phyloP scores from a whole-genome alignment of 2,888 invertebrate genomes.

The Parascotia fuliginaria region DNA sequence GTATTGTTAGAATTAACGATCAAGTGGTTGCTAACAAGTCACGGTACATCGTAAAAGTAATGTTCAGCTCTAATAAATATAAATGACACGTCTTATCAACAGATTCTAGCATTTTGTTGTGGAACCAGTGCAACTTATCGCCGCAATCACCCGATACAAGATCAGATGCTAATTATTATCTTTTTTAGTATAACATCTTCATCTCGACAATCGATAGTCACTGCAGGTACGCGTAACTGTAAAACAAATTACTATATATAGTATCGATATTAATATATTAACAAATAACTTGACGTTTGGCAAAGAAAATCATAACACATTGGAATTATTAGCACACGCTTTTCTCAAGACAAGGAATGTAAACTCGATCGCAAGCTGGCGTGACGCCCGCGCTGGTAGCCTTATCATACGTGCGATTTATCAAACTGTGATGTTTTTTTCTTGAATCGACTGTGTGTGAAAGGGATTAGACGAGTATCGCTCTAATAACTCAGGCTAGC shows the following conservation, averaged over 20 bases:
- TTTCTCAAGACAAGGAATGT: conserved; percentile 62
- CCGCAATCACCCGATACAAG: conserved; percentile 31
- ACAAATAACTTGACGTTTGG: conserved; percentile 64
- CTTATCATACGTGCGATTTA: conserved; percentile 65
- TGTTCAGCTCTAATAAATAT: conserved; percentile 41
- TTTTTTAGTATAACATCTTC: too few relatives aligned
- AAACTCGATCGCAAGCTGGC: conserved; percentile 52
- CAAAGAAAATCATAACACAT: conserved; percentile 56
- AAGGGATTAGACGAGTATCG: conserved; percentile 55
- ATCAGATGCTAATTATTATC: conserved; percentile 42
- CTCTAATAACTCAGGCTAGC: conserved; percentile 41
- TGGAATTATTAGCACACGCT: conserved; percentile 62
- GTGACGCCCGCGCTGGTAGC: conserved; percentile 52
- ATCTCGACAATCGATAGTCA: conserved; percentile 29
- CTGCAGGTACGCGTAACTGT: conserved; percentile 39
- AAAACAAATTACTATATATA: conserved; percentile 69
- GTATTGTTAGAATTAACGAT: conserved; percentile 9
- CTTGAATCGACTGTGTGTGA: conserved; percentile 52
- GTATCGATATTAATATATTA: conserved; percentile 60
- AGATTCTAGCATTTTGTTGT: conserved; percentile 29
- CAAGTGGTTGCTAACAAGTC: conserved; percentile 3
- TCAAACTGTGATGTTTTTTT: conserved; percentile 65
- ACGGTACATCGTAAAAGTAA: conserved; percentile 22
- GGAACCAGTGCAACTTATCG: conserved; percentile 33
- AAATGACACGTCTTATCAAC: conserved; percentile 33